Base-by-base conservation (phyloP, 1,140 invertebrate genomes). In the Drosophila mayri region DNA sequence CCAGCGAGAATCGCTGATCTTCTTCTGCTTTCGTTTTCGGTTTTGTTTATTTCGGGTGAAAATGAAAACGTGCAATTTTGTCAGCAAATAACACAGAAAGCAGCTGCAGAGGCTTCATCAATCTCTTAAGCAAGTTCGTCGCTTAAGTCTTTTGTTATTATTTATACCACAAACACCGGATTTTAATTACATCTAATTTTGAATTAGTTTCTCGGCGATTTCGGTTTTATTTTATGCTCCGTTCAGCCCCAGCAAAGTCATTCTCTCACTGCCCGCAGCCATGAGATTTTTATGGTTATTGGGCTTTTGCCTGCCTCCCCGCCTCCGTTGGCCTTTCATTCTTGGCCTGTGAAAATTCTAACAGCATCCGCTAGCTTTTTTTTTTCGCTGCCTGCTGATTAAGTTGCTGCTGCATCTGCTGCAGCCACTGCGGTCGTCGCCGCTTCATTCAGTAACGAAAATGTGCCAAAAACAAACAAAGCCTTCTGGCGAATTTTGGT, bases 361-460 rank as follows among this genome's bases (percentile, higher is more conserved):
- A 88, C 85, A 88, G 84, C 84, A 88, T 88, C 84, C 84, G 84
- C 81, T 60, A 80, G 54, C 52, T 43, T 77, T 71, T 85, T 10
- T 18, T 32, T 11, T 50, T 37, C 46, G 75, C 50, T 75, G 61
- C 71, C 71, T 71, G 85, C 85, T 87, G 84, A 87, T 87, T 87
- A 87, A 87, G 84, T 88, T 87, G 84, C 85, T 78, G 58, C 49
- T 54, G 71, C 67, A 61, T 37, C 35, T 55, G 38, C 59, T 43
- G 47, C n/a, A 43, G 30, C n/a, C 57, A 59, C 63, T 30, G 66
- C 44, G 43, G 32, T 40, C 52, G 47, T 49, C 30, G 30, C 49
- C 49, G 55, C 49, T 59, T 40, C 38, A 43, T 11, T 49, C 67
- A 50, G 49, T 46, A 50, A 46, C 30, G 75, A 71, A 78, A 78